These are phyloP conservation scores for Sturnira hondurensis DNA, from an alignment of 2,113 vertebrate species.

Conservation along the genomic window DNA sequence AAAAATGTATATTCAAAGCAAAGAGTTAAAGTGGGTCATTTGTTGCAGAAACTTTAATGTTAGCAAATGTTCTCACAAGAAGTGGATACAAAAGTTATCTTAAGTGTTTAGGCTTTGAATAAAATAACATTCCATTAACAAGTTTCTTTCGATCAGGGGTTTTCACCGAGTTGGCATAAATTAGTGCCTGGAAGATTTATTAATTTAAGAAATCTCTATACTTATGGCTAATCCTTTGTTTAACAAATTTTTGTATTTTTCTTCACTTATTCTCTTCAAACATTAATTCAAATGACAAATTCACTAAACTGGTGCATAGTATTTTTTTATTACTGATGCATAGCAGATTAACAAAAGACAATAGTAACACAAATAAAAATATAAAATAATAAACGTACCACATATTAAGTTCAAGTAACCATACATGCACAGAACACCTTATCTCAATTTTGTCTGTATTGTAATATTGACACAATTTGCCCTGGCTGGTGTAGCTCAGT, in stretches of 20 bases:
- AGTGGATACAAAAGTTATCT: fast-evolving
- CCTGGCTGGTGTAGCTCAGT: too few species aligned
- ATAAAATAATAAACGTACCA: slow-evolving; percentile 53
- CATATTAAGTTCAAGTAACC: slow-evolving; percentile 25
- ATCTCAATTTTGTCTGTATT: not conserved
- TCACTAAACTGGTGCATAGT: slow-evolving; percentile 62
- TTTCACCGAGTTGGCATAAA: slow-evolving; percentile 62
- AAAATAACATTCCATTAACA: slow-evolving; percentile 61
- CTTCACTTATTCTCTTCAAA: slow-evolving; percentile 71
- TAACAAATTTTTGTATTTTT: slow-evolving; percentile 70
- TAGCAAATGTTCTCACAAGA: not conserved
- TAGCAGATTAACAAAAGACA: slow-evolving; percentile 47
- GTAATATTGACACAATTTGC: not conserved
- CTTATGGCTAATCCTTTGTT: slow-evolving; percentile 65
- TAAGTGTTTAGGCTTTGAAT: slow-evolving; percentile 46
- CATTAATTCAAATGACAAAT: slow-evolving; percentile 68
- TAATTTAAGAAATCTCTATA: slow-evolving; percentile 73
- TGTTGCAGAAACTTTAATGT: slow-evolving; percentile 23
- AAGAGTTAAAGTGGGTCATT: slow-evolving; percentile 52
- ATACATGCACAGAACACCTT: not conserved
- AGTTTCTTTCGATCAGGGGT: slow-evolving; percentile 54
- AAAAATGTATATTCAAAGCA: not conserved
- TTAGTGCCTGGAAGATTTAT: slow-evolving; percentile 60
- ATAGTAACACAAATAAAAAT: slow-evolving; percentile 64
- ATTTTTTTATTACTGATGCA: slow-evolving; percentile 60